phyloP scores from a whole-genome alignment of 2,797 vertebrate species.

The Bufotes viridis region DNA sequence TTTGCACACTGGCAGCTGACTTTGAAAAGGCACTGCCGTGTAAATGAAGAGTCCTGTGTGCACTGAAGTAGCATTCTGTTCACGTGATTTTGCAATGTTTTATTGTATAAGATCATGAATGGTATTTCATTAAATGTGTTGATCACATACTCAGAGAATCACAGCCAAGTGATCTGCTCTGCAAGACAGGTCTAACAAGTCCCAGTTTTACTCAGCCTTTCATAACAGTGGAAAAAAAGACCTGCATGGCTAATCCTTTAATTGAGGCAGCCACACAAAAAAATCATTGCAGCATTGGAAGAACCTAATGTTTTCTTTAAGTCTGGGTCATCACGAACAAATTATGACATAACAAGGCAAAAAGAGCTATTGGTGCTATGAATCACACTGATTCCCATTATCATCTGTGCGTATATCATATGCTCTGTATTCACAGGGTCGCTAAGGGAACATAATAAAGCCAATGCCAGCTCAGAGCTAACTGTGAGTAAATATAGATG shows the following conservation, averaged over 20 bases:
- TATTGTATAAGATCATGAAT: constrained; percentile 17
- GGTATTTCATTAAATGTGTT: constrained; percentile 36
- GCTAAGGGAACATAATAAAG: background rate
- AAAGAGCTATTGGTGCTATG: background rate
- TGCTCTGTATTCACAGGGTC: background rate
- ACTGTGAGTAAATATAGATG: background rate
- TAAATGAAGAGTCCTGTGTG: background rate
- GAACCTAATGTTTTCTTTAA: constrained; percentile 20
- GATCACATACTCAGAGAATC: constrained; percentile 29
- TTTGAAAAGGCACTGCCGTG: background rate
- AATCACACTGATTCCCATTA: background rate
- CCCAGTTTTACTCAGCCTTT: constrained; percentile 31
- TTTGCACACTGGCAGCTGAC: constrained; percentile 18
- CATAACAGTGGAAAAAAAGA: constrained; percentile 10
- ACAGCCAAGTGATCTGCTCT: constrained; percentile 33
- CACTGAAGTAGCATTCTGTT: background rate
- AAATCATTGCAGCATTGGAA: constrained; percentile 32
- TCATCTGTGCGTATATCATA: background rate
- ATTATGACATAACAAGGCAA: constrained; percentile 7
- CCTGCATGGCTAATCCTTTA: constrained; percentile 12
- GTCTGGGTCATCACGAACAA: background rate
- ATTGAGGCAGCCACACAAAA: constrained; percentile 34
- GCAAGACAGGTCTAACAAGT: constrained; percentile 45
- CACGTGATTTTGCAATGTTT: constrained; percentile 17
- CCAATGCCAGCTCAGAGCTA: background rate